Percentiles rank a stretch among this genome's conserved stretches.
Conservation (phyloP, 2,113 vertebrate species). For the Neodontobutis hainanensis region DNA sequence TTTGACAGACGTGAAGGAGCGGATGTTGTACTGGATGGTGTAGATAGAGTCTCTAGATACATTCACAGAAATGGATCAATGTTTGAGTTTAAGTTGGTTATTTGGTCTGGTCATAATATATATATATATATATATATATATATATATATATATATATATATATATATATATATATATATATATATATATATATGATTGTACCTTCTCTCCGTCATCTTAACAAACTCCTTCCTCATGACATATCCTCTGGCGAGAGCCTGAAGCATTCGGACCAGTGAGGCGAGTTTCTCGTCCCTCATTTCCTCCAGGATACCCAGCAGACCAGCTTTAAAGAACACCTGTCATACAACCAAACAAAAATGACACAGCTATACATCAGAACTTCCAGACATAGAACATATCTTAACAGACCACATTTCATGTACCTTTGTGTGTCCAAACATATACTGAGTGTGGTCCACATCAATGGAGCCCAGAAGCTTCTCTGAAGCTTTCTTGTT, state of each 20-base stretch:
- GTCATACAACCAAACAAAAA: background rate
- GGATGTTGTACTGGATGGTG: constrained; percentile 86
- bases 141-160: no score
- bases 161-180: no score
- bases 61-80: background rate
- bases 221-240: constrained; percentile 75
- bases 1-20: constrained; percentile 82
- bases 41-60: constrained; percentile 81
- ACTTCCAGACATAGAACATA: background rate
- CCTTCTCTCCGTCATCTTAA: constrained; percentile 77
- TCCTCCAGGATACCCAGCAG: constrained; percentile 90
- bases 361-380: background rate
- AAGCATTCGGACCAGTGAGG: constrained; percentile 77
- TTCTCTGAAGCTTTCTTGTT: constrained; percentile 90
- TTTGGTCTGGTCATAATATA: background rate
- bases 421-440: constrained; percentile 88
- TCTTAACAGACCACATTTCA: no score
- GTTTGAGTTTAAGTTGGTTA: background rate
- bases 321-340: constrained; percentile 98
- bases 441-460: constrained; percentile 88
- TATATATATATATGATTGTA: no score
- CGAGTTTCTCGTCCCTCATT: constrained; percentile 91
- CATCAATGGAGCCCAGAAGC: constrained; percentile 85
- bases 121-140: no score
- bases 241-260: constrained; percentile 73